These are phyloP conservation scores for Saccostrea cuccullata DNA, from an alignment of 1,140 invertebrate species.

Conservation along the genomic window DNA sequence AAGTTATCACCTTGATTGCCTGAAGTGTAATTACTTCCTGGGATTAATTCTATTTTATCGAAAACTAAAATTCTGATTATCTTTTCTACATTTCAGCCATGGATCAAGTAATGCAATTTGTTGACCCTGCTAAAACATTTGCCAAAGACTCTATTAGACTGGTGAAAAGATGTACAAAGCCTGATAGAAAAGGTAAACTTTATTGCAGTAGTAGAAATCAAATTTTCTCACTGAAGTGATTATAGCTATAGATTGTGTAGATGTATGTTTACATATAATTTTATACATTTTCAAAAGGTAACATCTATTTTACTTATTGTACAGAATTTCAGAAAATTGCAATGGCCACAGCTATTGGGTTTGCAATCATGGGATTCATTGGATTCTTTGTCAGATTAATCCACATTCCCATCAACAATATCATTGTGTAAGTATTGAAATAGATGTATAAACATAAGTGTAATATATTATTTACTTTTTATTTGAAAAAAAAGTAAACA, in stretches of 20 bases:
- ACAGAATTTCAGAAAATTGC: conserved; percentile 99
- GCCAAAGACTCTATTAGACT: conserved; percentile 96
- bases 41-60: too few relatives aligned
- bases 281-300: not conserved
- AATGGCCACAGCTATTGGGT: conserved; percentile 99
- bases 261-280: too few relatives aligned
- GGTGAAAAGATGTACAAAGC: conserved; percentile 99
- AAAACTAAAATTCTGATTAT: not conserved
- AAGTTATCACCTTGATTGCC: too few relatives aligned
- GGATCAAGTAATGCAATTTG: conserved; percentile 97
- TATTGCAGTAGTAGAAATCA: not conserved
- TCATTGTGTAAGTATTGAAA: conserved; percentile 88
- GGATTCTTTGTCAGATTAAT: conserved; percentile 99
- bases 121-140: conserved; percentile 97
- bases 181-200: conserved; percentile 95
- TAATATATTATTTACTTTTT: too few relatives aligned
- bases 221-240: not conserved
- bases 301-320: conserved; percentile 76
- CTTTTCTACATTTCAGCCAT: conserved; percentile 80
- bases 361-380: conserved; percentile 99
- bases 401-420: conserved; percentile 99
- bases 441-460: too few relatives aligned
- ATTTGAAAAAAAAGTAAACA: too few relatives aligned
- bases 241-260: too few relatives aligned
- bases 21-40: too few relatives aligned